phyloP scores from a whole-genome alignment of 2,797 vertebrate genomes.

The Perdix hodgsoniae region DNA sequence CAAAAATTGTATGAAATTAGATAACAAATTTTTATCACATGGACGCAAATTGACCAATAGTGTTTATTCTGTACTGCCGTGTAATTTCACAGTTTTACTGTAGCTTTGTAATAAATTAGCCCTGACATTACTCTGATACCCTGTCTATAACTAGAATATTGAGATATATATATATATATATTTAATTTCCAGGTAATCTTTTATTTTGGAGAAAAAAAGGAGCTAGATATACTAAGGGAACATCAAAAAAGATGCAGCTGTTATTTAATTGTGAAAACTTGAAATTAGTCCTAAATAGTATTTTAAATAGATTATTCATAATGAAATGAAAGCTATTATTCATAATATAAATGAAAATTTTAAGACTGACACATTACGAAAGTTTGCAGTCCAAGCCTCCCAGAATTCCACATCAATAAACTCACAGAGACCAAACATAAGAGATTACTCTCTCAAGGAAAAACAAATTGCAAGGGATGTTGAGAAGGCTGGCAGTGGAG shows the following conservation, averaged over 20 bases:
- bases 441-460: not conserved
- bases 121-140: not conserved
- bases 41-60: not conserved
- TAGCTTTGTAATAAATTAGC: not conserved
- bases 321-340: not conserved
- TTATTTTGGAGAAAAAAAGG: not conserved
- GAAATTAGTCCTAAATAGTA: not conserved
- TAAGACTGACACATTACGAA: not conserved
- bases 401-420: not conserved
- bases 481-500: not conserved
- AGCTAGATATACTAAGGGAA: not conserved
- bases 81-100: not conserved
- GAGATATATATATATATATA: not conserved
- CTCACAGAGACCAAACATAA: not conserved
- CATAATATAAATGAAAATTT: not conserved
- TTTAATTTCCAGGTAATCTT: not conserved
- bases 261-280: not conserved
- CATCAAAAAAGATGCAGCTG: not conserved
- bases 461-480: not conserved
- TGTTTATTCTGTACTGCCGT: not conserved
- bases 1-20: not conserved
- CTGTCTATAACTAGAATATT: not conserved
- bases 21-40: not conserved
- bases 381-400: not conserved
- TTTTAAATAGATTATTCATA: not conserved